Percentiles rank a stretch among this genome's conserved stretches.
These are phyloP conservation scores for Eurypyga helias DNA, from an alignment of 2,113 vertebrate species.

Conservation along the genomic window DNA sequence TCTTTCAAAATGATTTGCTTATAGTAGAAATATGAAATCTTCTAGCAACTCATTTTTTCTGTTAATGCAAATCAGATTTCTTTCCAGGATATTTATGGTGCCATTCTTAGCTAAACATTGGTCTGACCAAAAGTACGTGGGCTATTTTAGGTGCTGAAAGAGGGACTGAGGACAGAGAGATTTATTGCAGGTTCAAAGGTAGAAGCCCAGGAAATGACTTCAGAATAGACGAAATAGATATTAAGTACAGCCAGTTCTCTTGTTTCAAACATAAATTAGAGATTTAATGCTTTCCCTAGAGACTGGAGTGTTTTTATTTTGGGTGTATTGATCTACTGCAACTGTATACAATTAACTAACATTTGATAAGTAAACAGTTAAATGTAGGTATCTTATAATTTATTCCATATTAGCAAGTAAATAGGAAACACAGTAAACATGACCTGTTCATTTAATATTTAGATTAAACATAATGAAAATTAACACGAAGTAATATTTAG, in stretches of 20 bases:
- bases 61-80: neutral
- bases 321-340: neutral
- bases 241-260: neutral
- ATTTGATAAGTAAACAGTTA: neutral
- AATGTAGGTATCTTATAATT: neutral
- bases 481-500: neutral
- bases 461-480: neutral
- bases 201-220: conserved; percentile 8
- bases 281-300: neutral
- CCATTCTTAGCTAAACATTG: neutral
- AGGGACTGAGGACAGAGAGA: neutral
- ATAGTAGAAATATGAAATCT: neutral
- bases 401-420: neutral
- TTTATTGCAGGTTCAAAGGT: conserved; percentile 18
- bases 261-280: conserved; percentile 23
- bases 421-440: neutral
- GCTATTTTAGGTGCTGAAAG: conserved; percentile 9
- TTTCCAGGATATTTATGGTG: neutral
- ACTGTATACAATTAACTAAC: neutral
- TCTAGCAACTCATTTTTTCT: neutral
- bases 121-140: neutral
- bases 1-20: neutral
- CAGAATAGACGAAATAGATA: neutral
- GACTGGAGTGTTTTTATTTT: neutral
- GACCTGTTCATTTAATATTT: neutral